These are phyloP conservation scores for Gorsachius goisagi DNA, from an alignment of 2,113 vertebrate genomes.

Conservation along the genomic window DNA sequence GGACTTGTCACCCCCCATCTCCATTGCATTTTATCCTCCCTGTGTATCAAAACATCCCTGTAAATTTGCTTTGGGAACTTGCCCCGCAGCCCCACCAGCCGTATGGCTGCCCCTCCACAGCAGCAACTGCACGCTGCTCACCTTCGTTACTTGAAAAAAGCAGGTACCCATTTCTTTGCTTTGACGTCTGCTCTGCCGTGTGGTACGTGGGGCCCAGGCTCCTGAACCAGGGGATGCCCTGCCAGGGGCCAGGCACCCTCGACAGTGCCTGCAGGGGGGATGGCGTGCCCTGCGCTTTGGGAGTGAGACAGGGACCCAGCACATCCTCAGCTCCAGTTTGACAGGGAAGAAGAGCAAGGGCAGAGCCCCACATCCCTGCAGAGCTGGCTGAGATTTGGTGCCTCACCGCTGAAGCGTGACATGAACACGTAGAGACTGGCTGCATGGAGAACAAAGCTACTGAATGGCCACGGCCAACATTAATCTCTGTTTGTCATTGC, in stretches of 20 bases:
- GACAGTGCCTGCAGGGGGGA: rapidly evolving
- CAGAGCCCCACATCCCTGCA: not conserved
- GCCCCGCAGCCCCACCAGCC: not conserved
- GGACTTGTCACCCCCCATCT: not conserved
- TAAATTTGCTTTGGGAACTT: not conserved
- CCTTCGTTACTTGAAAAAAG: not conserved
- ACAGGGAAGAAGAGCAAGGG: not conserved
- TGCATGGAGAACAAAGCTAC: not conserved
- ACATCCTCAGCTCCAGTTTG: rapidly evolving
- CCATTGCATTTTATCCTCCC: not conserved
- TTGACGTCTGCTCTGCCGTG: not conserved
- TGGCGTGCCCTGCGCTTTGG: rapidly evolving
- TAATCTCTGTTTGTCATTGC: not conserved
- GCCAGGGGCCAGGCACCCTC: not conserved
- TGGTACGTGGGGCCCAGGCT: rapidly evolving
- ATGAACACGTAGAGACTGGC: rapidly evolving
- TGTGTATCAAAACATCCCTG: not conserved
- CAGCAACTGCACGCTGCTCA: not conserved
- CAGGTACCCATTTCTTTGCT: rapidly evolving
- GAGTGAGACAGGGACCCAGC: rapidly evolving
- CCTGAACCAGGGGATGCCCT: not conserved
- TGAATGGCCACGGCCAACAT: not conserved
- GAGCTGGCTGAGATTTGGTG: not conserved
- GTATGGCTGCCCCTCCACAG: rapidly evolving
- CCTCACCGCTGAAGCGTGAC: not conserved